phyloP scores from a whole-genome alignment of 2,888 invertebrate species.

The Exephanes ischioxanthus region DNA sequence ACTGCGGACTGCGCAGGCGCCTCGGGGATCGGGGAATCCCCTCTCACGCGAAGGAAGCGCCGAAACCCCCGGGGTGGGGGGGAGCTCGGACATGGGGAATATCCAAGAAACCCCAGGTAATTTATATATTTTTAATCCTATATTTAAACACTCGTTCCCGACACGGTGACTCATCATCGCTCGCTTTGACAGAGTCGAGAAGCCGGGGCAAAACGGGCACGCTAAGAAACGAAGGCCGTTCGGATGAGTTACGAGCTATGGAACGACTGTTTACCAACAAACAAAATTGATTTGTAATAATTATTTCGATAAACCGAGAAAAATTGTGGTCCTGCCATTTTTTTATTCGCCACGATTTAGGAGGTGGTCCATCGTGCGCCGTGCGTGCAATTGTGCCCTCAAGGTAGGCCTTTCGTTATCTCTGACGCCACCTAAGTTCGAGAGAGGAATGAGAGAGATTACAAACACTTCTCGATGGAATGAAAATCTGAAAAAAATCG shows the following conservation, averaged over 20 bases:
- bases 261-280: background rate
- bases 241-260: background rate
- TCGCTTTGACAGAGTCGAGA: background rate
- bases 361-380: too few species aligned
- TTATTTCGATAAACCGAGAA: background rate
- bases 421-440: too few species aligned
- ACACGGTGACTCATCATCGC: background rate
- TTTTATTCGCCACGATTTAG: background rate
- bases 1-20: background rate
- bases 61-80: background rate
- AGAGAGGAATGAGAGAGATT: too few species aligned
- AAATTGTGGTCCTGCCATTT: background rate
- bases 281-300: too few species aligned
- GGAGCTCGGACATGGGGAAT: constrained; percentile 2
- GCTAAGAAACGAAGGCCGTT: background rate
- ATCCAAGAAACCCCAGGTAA: constrained; percentile 18
- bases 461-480: too few species aligned
- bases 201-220: background rate
- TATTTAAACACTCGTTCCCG: background rate
- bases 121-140: background rate
- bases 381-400: too few species aligned
- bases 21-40: constrained; percentile 38
- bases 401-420: too few species aligned
- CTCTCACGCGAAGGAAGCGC: constrained; percentile 5
- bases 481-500: too few species aligned